Evolutionary conservation across 2,888 invertebrate genomes (phyloP).

Genomic region (Pollenia angustigena): DNA sequence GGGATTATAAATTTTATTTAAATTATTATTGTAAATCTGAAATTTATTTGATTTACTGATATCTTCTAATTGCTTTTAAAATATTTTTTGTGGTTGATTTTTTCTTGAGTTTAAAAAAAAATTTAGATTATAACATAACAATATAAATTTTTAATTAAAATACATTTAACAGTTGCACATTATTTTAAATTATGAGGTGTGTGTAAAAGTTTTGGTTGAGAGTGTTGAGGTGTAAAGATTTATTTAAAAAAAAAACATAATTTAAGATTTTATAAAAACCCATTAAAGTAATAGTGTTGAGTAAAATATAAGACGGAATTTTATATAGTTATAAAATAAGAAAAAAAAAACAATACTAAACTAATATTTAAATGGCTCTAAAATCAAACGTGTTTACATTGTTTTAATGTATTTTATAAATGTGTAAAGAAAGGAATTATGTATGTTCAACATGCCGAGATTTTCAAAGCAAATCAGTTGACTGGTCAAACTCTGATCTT

Average conservation of each 20-base stretch:
- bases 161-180: not conserved
- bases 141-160: slow-evolving; percentile 25
- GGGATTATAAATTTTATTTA: slow-evolving; percentile 24
- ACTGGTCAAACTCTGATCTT: not conserved
- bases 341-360: not conserved
- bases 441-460: not conserved
- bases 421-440: slow-evolving; percentile 1
- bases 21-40: slow-evolving; percentile 10
- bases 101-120: slow-evolving; percentile 9
- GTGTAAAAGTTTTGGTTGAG: not conserved
- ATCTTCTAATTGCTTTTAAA: slow-evolving; percentile 22
- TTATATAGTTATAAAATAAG: not conserved
- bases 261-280: too few species aligned
- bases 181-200: too few species aligned
- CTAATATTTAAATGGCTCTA: not conserved
- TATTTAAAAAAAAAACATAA: not conserved
- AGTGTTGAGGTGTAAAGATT: not conserved
- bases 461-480: not conserved
- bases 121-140: slow-evolving; percentile 5
- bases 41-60: slow-evolving; percentile 28
- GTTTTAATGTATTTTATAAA: slow-evolving; percentile 35
- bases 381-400: slow-evolving; percentile 23
- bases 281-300: too few species aligned
- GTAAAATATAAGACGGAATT: not conserved
- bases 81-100: slow-evolving; percentile 12